Conservation (phyloP, 2,888 invertebrate genomes). For the Stenodema calcarata region DNA sequence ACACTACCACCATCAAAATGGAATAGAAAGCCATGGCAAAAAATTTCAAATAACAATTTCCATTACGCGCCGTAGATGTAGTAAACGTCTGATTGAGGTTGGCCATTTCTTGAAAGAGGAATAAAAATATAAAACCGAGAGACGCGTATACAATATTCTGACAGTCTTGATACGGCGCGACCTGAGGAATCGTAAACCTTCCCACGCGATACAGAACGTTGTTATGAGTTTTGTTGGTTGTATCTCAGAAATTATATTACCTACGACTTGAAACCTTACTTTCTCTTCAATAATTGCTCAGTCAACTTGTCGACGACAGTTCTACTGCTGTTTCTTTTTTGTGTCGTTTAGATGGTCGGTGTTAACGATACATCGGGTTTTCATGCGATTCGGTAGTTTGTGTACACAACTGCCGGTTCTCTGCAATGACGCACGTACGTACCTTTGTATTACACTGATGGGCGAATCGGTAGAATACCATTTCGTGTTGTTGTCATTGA, state of each 20-base stretch:
- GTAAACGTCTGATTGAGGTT: not conserved
- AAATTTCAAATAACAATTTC: too few species aligned
- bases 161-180: slow-evolving; percentile 2
- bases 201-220: not conserved
- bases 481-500: too few species aligned
- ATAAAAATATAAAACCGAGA: not conserved
- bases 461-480: too few species aligned
- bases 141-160: not conserved
- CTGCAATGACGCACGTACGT: too few species aligned
- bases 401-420: too few species aligned
- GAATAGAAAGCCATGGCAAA: too few species aligned
- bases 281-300: slow-evolving; percentile 12
- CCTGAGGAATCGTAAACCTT: not conserved
- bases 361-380: too few species aligned
- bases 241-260: slow-evolving; percentile 7
- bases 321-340: not conserved
- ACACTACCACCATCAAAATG: too few species aligned
- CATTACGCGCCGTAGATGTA: not conserved
- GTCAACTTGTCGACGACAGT: not conserved
- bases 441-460: too few species aligned
- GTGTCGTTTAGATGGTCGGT: too few species aligned
- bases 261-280: not conserved
- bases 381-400: too few species aligned
- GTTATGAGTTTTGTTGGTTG: slow-evolving; percentile 10
- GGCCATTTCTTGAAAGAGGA: not conserved